These are phyloP conservation scores for Apodemus speciosus DNA, from an alignment of 2,113 vertebrate genomes.

Conservation along the genomic window DNA sequence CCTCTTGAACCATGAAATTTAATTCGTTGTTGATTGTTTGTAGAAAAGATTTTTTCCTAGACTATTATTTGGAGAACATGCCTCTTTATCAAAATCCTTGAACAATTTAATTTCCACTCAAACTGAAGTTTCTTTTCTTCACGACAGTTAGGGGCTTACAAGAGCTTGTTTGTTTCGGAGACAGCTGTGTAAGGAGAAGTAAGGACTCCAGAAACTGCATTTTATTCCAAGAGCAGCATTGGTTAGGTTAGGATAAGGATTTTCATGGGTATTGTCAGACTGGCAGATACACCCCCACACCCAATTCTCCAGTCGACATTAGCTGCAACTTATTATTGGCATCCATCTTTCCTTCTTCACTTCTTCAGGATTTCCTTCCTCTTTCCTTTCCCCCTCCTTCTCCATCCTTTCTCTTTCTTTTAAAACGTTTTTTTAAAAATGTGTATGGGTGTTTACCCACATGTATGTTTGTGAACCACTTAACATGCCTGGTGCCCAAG, in stretches of 20 bases:
- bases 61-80: conserved; percentile 23
- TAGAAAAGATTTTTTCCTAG: conserved; percentile 61
- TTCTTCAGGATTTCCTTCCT: neutral
- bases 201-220: conserved; percentile 15
- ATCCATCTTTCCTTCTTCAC: neutral
- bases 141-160: conserved; percentile 12
- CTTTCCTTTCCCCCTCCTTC: neutral
- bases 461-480: neutral
- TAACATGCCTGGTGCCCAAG: neutral
- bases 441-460: no score
- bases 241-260: neutral
- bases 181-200: neutral
- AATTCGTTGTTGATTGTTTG: conserved; percentile 66
- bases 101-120: conserved; percentile 58
- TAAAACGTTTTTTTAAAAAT: neutral
- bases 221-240: neutral
- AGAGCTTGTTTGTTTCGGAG: neutral
- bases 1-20: conserved; percentile 35
- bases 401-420: neutral
- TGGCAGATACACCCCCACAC: accelerated
- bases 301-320: neutral
- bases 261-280: neutral
- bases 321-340: neutral
- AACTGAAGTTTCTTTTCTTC: conserved; percentile 59
- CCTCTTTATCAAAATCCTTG: conserved; percentile 68